Conservation (phyloP, 2,888 invertebrate species). For the Latheticus oryzae region DNA sequence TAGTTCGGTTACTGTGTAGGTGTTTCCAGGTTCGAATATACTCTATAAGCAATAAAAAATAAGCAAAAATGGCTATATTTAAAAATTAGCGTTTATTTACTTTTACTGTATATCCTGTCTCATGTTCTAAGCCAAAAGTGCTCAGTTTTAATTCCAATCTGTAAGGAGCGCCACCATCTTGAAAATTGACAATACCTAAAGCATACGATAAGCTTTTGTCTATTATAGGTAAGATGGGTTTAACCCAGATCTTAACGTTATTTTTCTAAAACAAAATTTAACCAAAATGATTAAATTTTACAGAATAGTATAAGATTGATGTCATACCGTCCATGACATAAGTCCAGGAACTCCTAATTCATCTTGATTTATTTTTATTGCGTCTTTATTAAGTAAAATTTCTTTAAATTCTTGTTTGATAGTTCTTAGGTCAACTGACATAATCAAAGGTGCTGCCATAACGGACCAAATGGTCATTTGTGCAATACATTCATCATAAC, state of each 20-base stretch:
- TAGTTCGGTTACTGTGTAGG: no score
- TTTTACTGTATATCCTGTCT: conserved; percentile 2
- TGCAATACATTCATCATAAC: conserved; percentile 74
- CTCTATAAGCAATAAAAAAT: no score
- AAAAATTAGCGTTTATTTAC: not conserved
- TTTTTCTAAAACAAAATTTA: conserved; percentile 56
- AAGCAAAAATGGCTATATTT: no score
- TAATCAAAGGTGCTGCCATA: conserved; percentile 77
- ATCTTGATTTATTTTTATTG: conserved; percentile 78
- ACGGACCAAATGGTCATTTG: conserved; percentile 84
- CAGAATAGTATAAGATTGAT: not conserved
- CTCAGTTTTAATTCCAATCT: conserved; percentile 58
- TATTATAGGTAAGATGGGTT: conserved; percentile 67
- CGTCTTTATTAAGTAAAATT: conserved; percentile 72
- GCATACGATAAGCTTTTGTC: conserved; percentile 67
- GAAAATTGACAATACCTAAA: conserved; percentile 70
- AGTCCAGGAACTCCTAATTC: conserved; percentile 73
- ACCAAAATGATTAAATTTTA: not conserved
- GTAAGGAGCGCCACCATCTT: conserved; percentile 65
- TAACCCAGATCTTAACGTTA: conserved; percentile 70
- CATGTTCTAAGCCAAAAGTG: conserved; percentile 10
- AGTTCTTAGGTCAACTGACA: conserved; percentile 76
- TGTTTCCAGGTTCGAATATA: no score
- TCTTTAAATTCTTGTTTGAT: conserved; percentile 71
- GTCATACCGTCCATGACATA: conserved; percentile 50